Conservation (phyloP, 2,888 invertebrate species). For the Cyrtodaria siliqua region DNA sequence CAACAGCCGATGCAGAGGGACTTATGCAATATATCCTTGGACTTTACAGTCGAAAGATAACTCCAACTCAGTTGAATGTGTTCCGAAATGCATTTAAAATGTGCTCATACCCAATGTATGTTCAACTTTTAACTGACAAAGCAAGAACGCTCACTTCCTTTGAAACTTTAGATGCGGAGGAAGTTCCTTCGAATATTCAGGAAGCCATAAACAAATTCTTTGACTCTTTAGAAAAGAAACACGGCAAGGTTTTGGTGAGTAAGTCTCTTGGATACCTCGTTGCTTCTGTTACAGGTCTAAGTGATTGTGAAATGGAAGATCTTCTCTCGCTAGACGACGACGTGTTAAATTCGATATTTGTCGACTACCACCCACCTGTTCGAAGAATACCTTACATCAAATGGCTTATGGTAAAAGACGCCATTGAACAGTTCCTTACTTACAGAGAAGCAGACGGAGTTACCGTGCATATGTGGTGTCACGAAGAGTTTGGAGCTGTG, state of each 20-base stretch:
- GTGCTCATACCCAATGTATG: constrained; percentile 78
- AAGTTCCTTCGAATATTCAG: constrained; percentile 67
- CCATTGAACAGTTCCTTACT: constrained; percentile 76
- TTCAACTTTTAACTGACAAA: constrained; percentile 72
- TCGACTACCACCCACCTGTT: constrained; percentile 67
- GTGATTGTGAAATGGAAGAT: constrained; percentile 85
- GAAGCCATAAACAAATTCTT: constrained; percentile 75
- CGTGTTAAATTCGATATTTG: constrained; percentile 76
- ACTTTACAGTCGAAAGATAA: constrained; percentile 69
- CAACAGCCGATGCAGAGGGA: constrained; percentile 57
- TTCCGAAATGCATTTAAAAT: constrained; percentile 67
- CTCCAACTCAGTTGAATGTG: constrained; percentile 71
- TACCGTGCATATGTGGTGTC: constrained; percentile 77
- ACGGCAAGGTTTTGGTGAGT: constrained; percentile 76
- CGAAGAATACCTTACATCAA: constrained; percentile 76
- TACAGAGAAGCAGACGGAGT: constrained; percentile 77
- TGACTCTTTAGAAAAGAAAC: constrained; percentile 74
- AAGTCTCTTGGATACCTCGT: constrained; percentile 79
- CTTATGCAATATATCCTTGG: constrained; percentile 65
- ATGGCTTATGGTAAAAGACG: constrained; percentile 82
- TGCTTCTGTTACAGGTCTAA: constrained; percentile 82
- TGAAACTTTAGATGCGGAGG: constrained; percentile 32
- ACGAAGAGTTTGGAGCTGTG: constrained; percentile 72
- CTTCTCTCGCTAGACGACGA: constrained; percentile 84
- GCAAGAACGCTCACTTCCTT: constrained; percentile 72